These are phyloP conservation scores for Mastomys natalensis DNA, from an alignment of 2,113 vertebrate species.

Conservation along the genomic window DNA sequence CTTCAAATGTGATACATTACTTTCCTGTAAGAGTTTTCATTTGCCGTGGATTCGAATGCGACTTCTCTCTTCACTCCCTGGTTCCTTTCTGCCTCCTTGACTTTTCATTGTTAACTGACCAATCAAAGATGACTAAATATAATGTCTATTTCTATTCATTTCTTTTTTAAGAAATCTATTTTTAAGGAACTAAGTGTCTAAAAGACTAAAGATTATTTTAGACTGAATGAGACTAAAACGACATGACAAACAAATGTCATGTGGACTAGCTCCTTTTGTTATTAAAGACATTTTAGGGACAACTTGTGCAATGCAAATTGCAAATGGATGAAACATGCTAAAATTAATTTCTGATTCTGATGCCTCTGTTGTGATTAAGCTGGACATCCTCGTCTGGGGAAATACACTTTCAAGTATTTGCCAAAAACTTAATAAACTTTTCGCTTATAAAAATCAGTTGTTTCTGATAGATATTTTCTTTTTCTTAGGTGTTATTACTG, in stretches of 20 bases:
- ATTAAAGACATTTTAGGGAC: background rate
- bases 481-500: conserved; percentile 14
- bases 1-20: background rate
- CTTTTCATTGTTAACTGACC: background rate
- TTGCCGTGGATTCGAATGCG: background rate
- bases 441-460: background rate
- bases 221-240: background rate
- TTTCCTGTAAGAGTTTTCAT: background rate
- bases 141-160: background rate
- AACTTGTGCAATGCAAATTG: background rate
- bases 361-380: background rate
- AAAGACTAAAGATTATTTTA: background rate
- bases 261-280: background rate
- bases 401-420: background rate
- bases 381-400: background rate
- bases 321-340: background rate
- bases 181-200: background rate
- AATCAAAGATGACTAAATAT: background rate
- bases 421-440: background rate
- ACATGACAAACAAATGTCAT: background rate
- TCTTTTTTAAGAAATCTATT: conserved; percentile 2
- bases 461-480: background rate
- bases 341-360: background rate
- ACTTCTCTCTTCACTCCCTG: background rate
- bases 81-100: background rate